phyloP scores from a whole-genome alignment of 1,140 invertebrate genomes.

The Nasonia vitripennis region DNA sequence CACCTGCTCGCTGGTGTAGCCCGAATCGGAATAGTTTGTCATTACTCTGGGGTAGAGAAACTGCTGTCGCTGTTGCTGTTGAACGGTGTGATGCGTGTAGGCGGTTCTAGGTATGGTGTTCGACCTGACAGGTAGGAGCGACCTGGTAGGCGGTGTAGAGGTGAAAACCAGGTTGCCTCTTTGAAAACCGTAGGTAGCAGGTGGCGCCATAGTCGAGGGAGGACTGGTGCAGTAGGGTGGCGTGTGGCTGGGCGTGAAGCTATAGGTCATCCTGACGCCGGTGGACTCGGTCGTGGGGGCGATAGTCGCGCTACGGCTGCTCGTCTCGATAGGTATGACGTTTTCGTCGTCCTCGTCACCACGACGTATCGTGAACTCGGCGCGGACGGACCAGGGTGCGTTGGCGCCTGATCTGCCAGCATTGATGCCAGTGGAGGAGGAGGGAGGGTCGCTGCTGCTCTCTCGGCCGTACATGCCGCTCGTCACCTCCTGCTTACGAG shows the following conservation, averaged over 20 bases:
- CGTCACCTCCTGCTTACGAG: conserved; percentile 58
- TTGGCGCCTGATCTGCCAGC: conserved; percentile 44
- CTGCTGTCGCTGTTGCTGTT: conserved; percentile 4
- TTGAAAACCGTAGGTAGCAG: conserved; percentile 69
- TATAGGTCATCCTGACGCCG: conserved; percentile 75
- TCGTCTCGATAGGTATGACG: conserved; percentile 52
- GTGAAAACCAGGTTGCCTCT: conserved; percentile 77
- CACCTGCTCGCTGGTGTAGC: conserved; percentile 74
- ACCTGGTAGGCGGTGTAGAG: conserved; percentile 70
- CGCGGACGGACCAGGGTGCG: conserved; percentile 79
- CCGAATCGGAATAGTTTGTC: conserved; percentile 68
- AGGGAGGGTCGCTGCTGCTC: conserved; percentile 17
- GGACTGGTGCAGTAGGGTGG: not conserved
- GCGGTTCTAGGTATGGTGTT: conserved; percentile 60
- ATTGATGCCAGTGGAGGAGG: conserved; percentile 22
- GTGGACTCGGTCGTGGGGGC: conserved; percentile 61
- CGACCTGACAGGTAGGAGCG: conserved; percentile 41
- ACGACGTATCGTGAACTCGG: conserved; percentile 78
- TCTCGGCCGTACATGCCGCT: conserved; percentile 38
- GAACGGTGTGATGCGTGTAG: not conserved
- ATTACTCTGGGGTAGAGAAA: conserved; percentile 43
- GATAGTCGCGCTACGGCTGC: conserved; percentile 55
- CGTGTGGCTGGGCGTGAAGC: conserved; percentile 66
- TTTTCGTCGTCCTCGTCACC: conserved; percentile 54
- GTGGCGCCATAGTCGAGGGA: conserved; percentile 22